These are phyloP conservation scores for Etheostoma spectabile DNA, from an alignment of 2,113 vertebrate genomes.

Conservation along the genomic window DNA sequence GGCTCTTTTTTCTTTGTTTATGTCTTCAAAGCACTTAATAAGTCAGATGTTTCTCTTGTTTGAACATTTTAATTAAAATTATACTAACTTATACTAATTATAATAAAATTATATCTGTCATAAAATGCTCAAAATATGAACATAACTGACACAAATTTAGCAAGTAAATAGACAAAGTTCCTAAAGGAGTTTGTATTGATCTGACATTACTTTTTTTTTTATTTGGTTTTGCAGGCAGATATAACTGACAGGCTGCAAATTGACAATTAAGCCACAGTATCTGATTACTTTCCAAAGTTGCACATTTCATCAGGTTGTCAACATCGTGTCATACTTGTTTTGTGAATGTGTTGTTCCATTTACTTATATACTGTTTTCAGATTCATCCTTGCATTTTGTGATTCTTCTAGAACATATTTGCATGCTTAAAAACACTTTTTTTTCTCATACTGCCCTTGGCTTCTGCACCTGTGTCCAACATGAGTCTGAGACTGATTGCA, in stretches of 20 bases:
- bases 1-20: not conserved
- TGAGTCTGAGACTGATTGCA: too few species aligned
- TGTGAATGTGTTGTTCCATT: not conserved
- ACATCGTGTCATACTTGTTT: not conserved
- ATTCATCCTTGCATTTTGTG: too few species aligned
- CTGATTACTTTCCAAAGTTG: not conserved
- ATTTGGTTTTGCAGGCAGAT: not conserved
- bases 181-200: not conserved
- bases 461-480: too few species aligned
- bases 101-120: not conserved
- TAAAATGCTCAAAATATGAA: constrained; percentile 4
- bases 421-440: too few species aligned
- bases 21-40: not conserved
- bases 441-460: too few species aligned
- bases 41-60: constrained; percentile 17
- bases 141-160: not conserved
- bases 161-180: not conserved
- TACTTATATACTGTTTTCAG: too few species aligned
- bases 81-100: too few species aligned
- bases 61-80: constrained; percentile 15
- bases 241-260: not conserved
- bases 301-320: not conserved
- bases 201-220: not conserved
- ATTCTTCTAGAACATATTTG: too few species aligned
- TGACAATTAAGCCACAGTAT: not conserved